Evolutionary conservation across 2,888 invertebrate genomes (phyloP), one percentile per base, ranked within the genome.

Genomic region (Melolontha melolontha): DNA sequence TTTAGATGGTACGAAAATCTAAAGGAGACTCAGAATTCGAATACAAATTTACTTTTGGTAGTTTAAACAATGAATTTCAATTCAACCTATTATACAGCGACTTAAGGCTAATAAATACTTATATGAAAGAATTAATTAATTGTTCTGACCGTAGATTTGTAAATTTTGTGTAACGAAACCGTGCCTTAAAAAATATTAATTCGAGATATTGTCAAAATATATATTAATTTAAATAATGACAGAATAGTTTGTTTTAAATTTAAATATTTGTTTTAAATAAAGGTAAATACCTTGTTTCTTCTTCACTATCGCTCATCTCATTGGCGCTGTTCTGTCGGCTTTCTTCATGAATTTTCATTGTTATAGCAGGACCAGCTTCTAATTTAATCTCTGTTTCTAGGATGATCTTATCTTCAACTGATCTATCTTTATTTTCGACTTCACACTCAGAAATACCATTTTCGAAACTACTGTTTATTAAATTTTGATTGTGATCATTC

Each of bases 361-460:
- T 94, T 40, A 94, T 90, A 0, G 91, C 91, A 0, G 92, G 92
- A 70, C 93, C 92, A 11, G 92, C 90, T 78, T 92, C 90, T 72
- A 94, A 90, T 77, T 93, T 90, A 27, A 94, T 92, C 84, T 94
- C 93, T 0, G 93, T 93, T 83, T 94, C 94, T 75, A 94, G 86
- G 52, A 94, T 92, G 0, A 94, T 88, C 80, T 89, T 90, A 27
- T 89, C 90, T 72, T 86, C 87, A 6, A 77, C 69, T 51, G 64
- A 34, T 27, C 72, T 68, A 73, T 68, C 49, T 59, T 71, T 71
- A 49, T 68, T 70, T 66, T 73, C 70, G 50, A 51, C 64, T 57
- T 68, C 64, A 50, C 47, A 70, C 57, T 63, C 69, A 2, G 34
- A 34, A 34, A 34, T 10, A 10, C 72, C 55, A 70, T 72, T 65